A percentile compares a stretch with the other conserved stretches of the same genome.
phyloP scores from a whole-genome alignment of 2,797 vertebrate genomes.

The Pitangus sulphuratus region DNA sequence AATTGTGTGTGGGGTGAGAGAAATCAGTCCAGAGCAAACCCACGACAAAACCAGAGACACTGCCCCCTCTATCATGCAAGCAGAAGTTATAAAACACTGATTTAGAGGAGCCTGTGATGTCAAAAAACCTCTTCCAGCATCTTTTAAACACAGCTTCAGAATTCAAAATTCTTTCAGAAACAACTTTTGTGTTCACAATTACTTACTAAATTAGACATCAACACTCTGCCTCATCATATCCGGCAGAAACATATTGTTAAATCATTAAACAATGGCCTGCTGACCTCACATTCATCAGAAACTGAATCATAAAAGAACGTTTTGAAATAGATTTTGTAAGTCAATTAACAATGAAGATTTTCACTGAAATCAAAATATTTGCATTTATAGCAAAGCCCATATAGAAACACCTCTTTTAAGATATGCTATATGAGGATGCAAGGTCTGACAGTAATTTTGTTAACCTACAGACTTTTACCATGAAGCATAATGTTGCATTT shows the following conservation, averaged over 20 bases:
- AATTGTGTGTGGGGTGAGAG: no score
- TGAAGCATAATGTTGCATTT: background rate
- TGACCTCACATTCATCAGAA: background rate
- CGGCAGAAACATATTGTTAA: background rate
- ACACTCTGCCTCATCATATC: background rate
- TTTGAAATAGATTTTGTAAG: background rate
- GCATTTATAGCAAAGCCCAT: background rate
- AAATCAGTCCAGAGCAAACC: no score
- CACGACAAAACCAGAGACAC: background rate
- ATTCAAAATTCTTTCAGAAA: background rate
- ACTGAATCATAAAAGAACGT: background rate
- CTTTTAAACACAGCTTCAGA: background rate
- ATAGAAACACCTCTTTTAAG: background rate
- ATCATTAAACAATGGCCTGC: background rate
- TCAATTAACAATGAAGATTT: background rate
- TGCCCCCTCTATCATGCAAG: background rate
- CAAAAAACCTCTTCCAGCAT: background rate
- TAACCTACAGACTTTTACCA: background rate
- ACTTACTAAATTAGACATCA: background rate
- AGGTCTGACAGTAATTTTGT: fast-evolving
- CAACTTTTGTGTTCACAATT: background rate
- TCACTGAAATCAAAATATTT: background rate
- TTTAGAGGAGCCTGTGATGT: background rate
- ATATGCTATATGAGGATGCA: background rate
- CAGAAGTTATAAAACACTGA: background rate